Percentiles rank a stretch among this genome's conserved stretches.
Evolutionary conservation across 2,797 vertebrate species (phyloP).

Genomic region (Myotis daubentonii): DNA sequence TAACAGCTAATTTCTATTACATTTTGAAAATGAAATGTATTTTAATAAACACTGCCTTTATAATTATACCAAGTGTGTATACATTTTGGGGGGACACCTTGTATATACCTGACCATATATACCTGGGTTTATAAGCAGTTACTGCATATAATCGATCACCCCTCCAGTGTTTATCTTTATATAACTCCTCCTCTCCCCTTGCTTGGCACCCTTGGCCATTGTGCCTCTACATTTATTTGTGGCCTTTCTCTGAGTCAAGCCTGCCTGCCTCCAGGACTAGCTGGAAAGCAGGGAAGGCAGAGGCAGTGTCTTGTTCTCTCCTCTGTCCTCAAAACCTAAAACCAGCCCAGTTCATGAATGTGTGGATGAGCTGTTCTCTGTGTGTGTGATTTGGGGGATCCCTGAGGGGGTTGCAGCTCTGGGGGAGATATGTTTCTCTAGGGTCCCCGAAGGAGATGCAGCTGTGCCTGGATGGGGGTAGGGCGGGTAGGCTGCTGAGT

Average conservation of each 20-base stretch:
- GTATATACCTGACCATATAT: background rate
- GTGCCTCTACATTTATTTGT: constrained; percentile 29
- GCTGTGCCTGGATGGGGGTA: background rate
- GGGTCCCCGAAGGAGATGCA: background rate
- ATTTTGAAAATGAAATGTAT: too few species aligned
- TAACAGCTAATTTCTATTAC: too few species aligned
- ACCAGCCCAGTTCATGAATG: background rate
- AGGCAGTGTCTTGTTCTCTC: background rate
- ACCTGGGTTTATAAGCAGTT: background rate
- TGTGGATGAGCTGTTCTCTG: background rate
- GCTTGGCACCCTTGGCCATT: constrained; percentile 6
- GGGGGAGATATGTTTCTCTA: background rate
- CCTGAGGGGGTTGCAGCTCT: background rate
- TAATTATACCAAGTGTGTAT: background rate
- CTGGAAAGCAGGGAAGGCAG: constrained; percentile 17
- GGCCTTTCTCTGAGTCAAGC: constrained; percentile 41
- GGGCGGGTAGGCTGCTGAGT: constrained; percentile 56
- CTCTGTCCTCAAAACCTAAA: constrained; percentile 32
- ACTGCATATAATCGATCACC: background rate
- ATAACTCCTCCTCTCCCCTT: background rate
- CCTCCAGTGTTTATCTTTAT: background rate
- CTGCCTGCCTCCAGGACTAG: background rate
- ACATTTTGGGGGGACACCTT: background rate
- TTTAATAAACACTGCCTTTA: too few species aligned
- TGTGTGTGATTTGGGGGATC: constrained; percentile 9